Percentiles rank a stretch among this genome's conserved stretches.
Evolutionary conservation across 2,113 vertebrate species (phyloP).

Genomic region (Uropsilus gracilis): DNA sequence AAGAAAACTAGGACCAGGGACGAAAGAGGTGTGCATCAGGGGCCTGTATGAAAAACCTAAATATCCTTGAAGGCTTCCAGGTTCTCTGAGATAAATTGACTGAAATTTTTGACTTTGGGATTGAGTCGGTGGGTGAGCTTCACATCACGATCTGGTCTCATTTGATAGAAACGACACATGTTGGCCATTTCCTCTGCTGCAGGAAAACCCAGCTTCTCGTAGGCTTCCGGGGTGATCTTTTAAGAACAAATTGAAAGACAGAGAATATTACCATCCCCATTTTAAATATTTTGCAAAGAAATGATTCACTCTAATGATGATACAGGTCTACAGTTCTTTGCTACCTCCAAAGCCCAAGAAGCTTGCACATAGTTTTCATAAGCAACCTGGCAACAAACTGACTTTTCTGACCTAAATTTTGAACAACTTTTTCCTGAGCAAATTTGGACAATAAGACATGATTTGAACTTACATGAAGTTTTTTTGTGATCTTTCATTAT

Average conservation of each 20-base stretch:
- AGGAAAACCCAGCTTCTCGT: constrained; percentile 55
- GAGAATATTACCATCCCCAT: not conserved
- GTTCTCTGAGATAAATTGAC: constrained; percentile 61
- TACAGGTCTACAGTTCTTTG: not conserved
- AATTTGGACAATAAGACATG: not conserved
- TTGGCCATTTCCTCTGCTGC: constrained; percentile 10
- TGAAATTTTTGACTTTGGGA: constrained; percentile 60
- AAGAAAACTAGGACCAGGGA: not conserved
- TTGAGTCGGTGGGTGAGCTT: constrained; percentile 55
- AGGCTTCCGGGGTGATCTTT: constrained; percentile 61
- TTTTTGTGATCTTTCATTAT: not conserved
- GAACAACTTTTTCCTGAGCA: too few relatives aligned
- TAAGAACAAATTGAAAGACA: constrained; percentile 12
- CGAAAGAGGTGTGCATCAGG: too few relatives aligned
- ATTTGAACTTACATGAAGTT: not conserved
- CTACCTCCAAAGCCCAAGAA: not conserved
- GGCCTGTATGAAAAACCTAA: not conserved
- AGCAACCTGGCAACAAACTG: not conserved
- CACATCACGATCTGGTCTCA: constrained; percentile 25
- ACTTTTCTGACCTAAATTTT: not conserved
- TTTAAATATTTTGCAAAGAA: constrained; percentile 14
- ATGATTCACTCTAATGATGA: not conserved
- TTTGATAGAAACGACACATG: constrained; percentile 67
- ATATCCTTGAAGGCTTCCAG: not conserved
- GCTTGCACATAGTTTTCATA: not conserved